Base-by-base conservation (phyloP, 2,797 vertebrate genomes). In the Girardinus metallicus region DNA sequence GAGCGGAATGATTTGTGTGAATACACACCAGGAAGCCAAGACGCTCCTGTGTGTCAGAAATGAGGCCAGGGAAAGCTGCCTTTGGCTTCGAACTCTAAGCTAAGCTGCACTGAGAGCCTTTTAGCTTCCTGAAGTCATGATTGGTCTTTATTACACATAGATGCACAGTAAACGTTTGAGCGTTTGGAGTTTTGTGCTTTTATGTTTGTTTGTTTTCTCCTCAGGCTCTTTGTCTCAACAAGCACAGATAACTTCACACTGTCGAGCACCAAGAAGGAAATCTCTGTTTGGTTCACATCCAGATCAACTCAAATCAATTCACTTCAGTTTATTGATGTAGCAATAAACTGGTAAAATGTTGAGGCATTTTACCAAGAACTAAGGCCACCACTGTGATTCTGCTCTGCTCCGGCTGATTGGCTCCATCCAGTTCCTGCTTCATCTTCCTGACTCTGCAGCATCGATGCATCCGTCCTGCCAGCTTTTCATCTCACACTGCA, bases 1-100 rank as follows among this genome's bases (percentile, higher is more conserved):
- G 79, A 86, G 86, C 41, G 62, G 79, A 89, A 85, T 88, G 85
- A 90, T 93, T 91, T 91, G 90, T 88, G 70, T 81, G 78, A 92
- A 89, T 91, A 62, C 84, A 81, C 46, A 86, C 87, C 78, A 73
- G 84, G 83, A 78, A 31, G 77, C 13, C 46, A 43, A 71, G 80
- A 57, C 75, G 82, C 34, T 66, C 2, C 36, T 39, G 62, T 10
- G 8, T 66, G 34, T 66, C 36, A 39, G 34, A 66, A 11, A 66
- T 66, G 34, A 39, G 34, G 34, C 8, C 34, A 10, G 31, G 11
- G 16, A 36, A 64, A 64, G 31, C 16, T 10, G 62, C 62, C 62
- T 16, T 39, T 39, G 62, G 18, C 34, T 66, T 66, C 62, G 39
- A 4, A 39, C 36, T 1, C 62, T 10, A 39, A 75, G 55, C 43